Percentiles rank a stretch among this genome's conserved stretches.
Conservation (phyloP, 1,140 invertebrate genomes). For the Bombus impatiens region DNA sequence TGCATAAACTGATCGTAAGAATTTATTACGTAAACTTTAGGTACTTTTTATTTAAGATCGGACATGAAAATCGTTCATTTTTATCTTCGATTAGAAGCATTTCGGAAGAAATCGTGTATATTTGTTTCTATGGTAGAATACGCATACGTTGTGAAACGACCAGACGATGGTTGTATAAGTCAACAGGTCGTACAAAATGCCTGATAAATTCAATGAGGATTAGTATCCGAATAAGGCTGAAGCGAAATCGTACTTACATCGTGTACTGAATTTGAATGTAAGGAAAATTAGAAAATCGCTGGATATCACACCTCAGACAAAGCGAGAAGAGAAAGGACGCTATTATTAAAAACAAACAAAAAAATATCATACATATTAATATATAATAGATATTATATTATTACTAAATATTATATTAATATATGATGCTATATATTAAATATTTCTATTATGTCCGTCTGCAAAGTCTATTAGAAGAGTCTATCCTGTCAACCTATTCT, state of each 20-base stretch:
- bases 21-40: neutral
- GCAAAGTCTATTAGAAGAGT: slow-evolving; percentile 83
- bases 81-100: neutral
- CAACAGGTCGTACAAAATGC: slow-evolving; percentile 34
- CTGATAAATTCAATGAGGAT: slow-evolving; percentile 50
- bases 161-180: slow-evolving; percentile 3
- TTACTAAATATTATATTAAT: slow-evolving; percentile 75
- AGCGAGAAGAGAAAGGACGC: slow-evolving; percentile 48
- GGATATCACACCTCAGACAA: slow-evolving; percentile 63
- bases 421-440: slow-evolving; percentile 79
- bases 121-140: slow-evolving; percentile 3
- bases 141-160: slow-evolving; percentile 25
- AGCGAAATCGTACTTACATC: slow-evolving; percentile 50
- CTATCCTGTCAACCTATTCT: slow-evolving; percentile 77
- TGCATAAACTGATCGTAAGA: neutral
- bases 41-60: neutral
- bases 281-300: slow-evolving; percentile 54
- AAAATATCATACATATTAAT: slow-evolving; percentile 71
- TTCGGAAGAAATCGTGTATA: neutral
- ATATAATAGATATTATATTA: slow-evolving; percentile 76
- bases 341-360: slow-evolving; percentile 59
- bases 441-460: slow-evolving; percentile 82
- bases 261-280: slow-evolving; percentile 37
- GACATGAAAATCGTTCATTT: neutral
- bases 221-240: slow-evolving; percentile 62